Evolutionary conservation across 2,113 vertebrate species (phyloP).

Genomic region (Tyto alba): DNA sequence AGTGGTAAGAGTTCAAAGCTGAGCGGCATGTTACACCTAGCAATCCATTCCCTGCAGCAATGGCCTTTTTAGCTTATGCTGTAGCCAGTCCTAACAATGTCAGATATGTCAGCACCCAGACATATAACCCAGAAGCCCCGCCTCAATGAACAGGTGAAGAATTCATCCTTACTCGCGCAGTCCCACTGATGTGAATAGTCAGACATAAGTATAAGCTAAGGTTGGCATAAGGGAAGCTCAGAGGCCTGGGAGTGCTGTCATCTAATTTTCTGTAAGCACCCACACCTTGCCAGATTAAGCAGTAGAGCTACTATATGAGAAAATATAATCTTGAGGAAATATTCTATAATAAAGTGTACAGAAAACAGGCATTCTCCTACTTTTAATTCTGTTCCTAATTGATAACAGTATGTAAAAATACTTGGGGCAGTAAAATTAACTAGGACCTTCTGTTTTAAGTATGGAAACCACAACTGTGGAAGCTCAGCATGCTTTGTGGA

Average conservation of each 20-base stretch:
- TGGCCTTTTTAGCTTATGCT: not conserved
- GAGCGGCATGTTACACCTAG: not conserved
- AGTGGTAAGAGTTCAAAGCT: not conserved
- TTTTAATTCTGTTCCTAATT: conserved; percentile 47
- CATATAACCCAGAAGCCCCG: not conserved
- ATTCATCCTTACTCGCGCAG: not conserved
- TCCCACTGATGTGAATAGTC: not conserved
- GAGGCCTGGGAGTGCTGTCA: not conserved
- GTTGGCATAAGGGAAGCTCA: not conserved
- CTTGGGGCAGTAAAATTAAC: conserved; percentile 26
- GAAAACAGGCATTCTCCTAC: conserved; percentile 1
- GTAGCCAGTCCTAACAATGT: not conserved
- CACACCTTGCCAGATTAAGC: not conserved
- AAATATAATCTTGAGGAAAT: conserved; percentile 6
- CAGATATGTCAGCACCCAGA: not conserved
- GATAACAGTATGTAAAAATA: conserved; percentile 36
- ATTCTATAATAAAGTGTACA: not conserved
- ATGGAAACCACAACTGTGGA: conserved; percentile 62
- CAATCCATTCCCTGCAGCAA: not conserved
- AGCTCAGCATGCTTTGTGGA: conserved; percentile 34
- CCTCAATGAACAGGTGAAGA: not conserved
- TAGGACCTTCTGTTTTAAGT: conserved; percentile 39
- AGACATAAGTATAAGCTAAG: not conserved
- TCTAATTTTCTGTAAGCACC: not conserved
- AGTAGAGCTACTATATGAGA: not conserved